Conservation (phyloP, 2,113 vertebrate species). For the Ploceus nigricollis region DNA sequence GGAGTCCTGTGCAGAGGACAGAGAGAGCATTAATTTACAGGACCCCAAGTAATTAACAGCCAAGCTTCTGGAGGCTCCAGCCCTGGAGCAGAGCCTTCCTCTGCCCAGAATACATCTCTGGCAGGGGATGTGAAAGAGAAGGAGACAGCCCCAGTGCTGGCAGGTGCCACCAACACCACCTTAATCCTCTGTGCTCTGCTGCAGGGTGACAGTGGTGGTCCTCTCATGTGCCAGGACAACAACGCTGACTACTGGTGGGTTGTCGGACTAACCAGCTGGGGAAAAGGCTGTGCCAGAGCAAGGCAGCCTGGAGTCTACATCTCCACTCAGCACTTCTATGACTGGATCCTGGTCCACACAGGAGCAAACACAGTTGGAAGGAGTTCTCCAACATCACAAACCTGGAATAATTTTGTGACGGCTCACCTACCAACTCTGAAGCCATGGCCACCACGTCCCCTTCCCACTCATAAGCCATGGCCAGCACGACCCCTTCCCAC, state of each 20-base stretch:
- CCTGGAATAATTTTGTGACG: not conserved
- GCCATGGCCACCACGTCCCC: not conserved
- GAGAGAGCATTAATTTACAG: too few relatives aligned
- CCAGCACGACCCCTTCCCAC: too few relatives aligned
- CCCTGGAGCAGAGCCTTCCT: not conserved
- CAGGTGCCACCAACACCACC: not conserved
- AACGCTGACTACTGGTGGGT: not conserved
- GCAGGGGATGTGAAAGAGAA: not conserved
- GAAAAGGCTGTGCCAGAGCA: not conserved
- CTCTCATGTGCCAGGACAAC: not conserved
- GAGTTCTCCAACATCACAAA: not conserved
- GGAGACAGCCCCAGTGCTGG: not conserved
- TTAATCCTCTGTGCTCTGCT: not conserved
- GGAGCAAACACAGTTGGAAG: rapidly evolving
- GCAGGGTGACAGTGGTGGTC: not conserved
- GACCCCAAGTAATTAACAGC: not conserved
- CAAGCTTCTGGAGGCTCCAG: not conserved
- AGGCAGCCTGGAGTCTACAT: not conserved
- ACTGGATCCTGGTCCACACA: not conserved
- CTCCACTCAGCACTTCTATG: not conserved
- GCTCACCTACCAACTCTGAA: not conserved
- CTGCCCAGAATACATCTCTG: not conserved
- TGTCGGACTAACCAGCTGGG: not conserved
- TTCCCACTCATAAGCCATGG: not conserved
- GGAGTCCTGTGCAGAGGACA: not conserved